phyloP scores from a whole-genome alignment of 2,113 vertebrate genomes.

The Oryctolagus cuniculus region DNA sequence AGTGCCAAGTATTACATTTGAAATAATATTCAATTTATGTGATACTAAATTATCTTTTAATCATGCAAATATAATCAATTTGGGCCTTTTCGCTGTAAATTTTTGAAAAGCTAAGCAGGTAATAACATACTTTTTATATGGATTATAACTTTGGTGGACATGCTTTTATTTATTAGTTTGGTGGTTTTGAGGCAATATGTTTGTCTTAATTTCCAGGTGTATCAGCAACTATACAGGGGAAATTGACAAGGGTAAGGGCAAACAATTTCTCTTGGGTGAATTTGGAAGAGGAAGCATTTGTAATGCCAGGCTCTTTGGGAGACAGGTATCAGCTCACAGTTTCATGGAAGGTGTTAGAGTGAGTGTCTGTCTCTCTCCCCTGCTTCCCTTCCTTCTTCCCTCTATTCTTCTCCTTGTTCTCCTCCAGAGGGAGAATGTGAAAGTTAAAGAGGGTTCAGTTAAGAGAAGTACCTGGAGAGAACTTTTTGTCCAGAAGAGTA shows the following conservation, averaged over 20 bases:
- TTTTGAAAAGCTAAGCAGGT: neutral
- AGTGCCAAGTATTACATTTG: neutral
- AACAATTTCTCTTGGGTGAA: neutral
- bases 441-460: neutral
- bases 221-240: neutral
- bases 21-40: neutral
- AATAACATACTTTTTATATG: neutral
- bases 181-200: neutral
- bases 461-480: neutral
- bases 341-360: neutral
- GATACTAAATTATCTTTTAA: neutral
- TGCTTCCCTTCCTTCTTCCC: neutral
- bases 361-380: neutral
- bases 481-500: neutral
- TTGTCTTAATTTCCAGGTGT: neutral
- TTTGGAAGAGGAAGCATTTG: neutral
- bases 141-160: neutral
- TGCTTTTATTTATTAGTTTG: neutral
- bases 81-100: neutral
- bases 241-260: neutral
- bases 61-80: constrained; percentile 6
- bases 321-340: neutral
- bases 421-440: neutral
- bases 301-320: neutral
- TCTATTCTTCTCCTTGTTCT: too few relatives aligned